Conservation (phyloP, 23 tunicate genomes). For the Trididemnum clinides region DNA sequence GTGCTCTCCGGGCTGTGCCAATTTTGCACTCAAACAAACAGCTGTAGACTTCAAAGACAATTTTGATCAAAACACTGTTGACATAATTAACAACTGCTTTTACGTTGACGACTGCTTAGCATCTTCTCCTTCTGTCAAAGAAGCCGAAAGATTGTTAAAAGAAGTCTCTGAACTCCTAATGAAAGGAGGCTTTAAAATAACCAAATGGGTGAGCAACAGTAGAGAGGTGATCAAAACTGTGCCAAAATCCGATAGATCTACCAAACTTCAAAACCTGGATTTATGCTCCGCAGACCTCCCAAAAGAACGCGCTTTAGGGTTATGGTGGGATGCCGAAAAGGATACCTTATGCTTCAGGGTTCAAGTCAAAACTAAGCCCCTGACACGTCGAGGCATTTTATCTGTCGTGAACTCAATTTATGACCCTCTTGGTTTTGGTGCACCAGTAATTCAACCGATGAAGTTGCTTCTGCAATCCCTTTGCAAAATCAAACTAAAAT, state of each 20-base stretch:
- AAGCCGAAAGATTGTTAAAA: constrained; percentile 16
- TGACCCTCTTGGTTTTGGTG: constrained; percentile 52
- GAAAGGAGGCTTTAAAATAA: constrained; percentile 43
- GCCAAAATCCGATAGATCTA: constrained; percentile 34
- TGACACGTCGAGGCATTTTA: constrained; percentile 22
- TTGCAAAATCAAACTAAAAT: constrained; percentile 10
- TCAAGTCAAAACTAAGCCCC: not conserved
- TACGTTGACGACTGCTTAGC: constrained; percentile 44
- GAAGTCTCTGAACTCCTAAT: constrained; percentile 5
- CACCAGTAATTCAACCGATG: constrained; percentile 38
- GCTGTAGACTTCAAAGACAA: not conserved
- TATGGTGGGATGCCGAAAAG: constrained; percentile 47
- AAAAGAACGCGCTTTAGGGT: constrained; percentile 44
- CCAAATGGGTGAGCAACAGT: constrained; percentile 50
- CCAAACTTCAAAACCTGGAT: constrained; percentile 7
- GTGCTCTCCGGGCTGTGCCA: constrained; percentile 8
- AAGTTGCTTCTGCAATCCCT: constrained; percentile 45
- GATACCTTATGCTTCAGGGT: constrained; percentile 41
- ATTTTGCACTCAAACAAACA: constrained; percentile 15
- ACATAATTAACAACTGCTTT: not conserved
- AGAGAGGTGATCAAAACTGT: constrained; percentile 35
- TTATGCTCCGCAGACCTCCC: no score
- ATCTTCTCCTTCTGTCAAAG: not conserved
- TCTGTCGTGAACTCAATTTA: constrained; percentile 34
- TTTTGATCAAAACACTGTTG: not conserved